Evolutionary conservation across 2,113 vertebrate genomes (phyloP).

Genomic region (Psephotus haematonotus): DNA sequence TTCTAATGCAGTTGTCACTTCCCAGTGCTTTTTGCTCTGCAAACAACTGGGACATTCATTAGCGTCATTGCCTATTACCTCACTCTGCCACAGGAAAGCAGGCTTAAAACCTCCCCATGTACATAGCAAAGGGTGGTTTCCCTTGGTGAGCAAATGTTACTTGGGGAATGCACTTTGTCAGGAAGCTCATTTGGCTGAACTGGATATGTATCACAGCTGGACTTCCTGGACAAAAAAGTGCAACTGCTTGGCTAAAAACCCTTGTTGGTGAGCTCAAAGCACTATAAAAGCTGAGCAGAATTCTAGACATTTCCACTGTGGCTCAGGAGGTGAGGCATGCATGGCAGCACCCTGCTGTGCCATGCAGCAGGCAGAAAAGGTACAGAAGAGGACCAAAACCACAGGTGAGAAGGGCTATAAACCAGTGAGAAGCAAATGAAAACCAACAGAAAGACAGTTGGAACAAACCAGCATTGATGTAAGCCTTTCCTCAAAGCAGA

Average conservation of each 20-base stretch:
- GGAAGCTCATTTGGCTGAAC: slow-evolving; percentile 20
- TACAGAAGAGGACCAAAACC: neutral
- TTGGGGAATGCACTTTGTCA: slow-evolving; percentile 15
- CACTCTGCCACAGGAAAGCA: neutral
- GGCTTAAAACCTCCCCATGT: neutral
- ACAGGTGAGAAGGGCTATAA: neutral
- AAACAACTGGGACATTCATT: neutral
- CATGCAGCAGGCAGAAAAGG: neutral
- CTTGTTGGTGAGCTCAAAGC: neutral
- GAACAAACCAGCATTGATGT: neutral
- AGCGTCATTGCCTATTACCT: neutral
- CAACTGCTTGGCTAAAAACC: neutral
- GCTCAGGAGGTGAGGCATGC: neutral
- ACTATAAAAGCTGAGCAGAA: neutral
- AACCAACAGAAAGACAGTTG: neutral
- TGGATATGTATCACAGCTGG: neutral
- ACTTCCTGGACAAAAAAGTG: slow-evolving; percentile 5
- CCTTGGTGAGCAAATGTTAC: neutral
- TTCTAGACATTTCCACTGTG: neutral
- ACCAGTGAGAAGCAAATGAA: neutral
- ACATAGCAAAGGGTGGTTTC: neutral
- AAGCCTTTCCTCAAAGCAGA: neutral
- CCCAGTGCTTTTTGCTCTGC: neutral
- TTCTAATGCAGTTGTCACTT: neutral
- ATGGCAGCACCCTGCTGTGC: neutral